Evolutionary conservation across 2,113 vertebrate genomes (phyloP), one percentile per base, ranked within the genome.

Genomic region (Eurypyga helias): DNA sequence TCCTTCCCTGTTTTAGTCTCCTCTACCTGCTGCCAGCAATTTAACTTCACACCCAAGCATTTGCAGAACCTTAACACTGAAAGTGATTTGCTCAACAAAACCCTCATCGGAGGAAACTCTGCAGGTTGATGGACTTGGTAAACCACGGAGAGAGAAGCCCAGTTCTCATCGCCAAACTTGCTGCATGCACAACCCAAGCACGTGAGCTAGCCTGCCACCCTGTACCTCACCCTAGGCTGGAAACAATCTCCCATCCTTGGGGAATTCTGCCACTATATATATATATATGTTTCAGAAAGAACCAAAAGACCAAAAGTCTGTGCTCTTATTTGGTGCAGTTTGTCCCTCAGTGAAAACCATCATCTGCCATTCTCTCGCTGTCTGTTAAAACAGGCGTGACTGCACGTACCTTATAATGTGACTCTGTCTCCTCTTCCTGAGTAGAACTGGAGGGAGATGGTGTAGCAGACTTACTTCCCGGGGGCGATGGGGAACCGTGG

Each of bases 381-480:
- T 38, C 87, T 46, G 73, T 73, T 51, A 45, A 38, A 38, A 38
- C n/a, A n/a, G 41, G n/a, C 1, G 13, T 15, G n/a, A 10, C 76
- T 8, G 45, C 73, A 52, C 97, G 11, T 99, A 99, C 99, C 99
- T 99, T 99, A 55, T 97, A 98, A 96, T 99, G 99, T 58, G 98
- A 99, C 97, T 99, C 99, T 10, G 98, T 98, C 96, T 99, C 99
- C 98, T 99, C 99, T 98, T 99, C 99, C 98, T 99, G 99, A 91
- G 99, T 99, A 88, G 99, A 99, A 86, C 99, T 99, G 92, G 99
- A 99, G 98, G 99, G 99, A 89, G 99, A 99, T 62, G 99, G 99
- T 29, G 99, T 99, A 48, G 99, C 99, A 45, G 99, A 99, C 96
- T 99, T 99, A 98, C 99, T 99, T 94, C 99, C 99, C 0, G 99